Conservation (phyloP, 2,113 vertebrate species). For the Monopterus albus region DNA sequence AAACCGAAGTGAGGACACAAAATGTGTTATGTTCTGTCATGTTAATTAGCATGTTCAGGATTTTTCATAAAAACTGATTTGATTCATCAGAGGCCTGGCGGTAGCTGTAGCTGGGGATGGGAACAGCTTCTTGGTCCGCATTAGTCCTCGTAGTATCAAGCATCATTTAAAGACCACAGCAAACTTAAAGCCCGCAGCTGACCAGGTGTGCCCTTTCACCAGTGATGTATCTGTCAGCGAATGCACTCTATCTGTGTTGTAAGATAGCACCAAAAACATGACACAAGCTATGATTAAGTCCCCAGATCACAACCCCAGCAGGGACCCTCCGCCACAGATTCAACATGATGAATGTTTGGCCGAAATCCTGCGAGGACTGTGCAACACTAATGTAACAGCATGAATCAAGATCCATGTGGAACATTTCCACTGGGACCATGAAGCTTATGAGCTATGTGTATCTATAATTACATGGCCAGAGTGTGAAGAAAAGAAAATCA, state of each 20-base stretch:
- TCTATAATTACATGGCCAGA: no score
- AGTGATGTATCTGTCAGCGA: constrained; percentile 4
- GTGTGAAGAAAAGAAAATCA: no score
- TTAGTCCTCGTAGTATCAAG: constrained; percentile 1
- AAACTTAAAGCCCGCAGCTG: constrained; percentile 15
- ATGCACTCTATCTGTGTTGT: constrained; percentile 7
- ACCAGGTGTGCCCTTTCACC: constrained; percentile 28
- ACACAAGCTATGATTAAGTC: no score
- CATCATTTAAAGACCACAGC: constrained; percentile 8
- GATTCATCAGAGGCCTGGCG: background rate
- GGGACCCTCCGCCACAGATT: background rate
- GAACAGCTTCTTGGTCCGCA: background rate
- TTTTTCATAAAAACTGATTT: background rate
- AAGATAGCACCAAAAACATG: background rate
- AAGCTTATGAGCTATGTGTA: no score
- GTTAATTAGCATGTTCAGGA: background rate
- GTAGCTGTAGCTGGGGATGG: background rate
- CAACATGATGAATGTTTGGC: constrained; percentile 19
- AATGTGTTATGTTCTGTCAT: background rate
- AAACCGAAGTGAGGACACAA: background rate
- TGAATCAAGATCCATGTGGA: no score
- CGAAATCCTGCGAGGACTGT: no score
- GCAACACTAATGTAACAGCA: background rate
- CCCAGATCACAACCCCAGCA: no score
- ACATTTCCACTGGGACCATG: no score